A percentile compares a stretch with the other conserved stretches of the same genome.
Conservation (phyloP, 2,888 invertebrate species). For the Panopea generosa region DNA sequence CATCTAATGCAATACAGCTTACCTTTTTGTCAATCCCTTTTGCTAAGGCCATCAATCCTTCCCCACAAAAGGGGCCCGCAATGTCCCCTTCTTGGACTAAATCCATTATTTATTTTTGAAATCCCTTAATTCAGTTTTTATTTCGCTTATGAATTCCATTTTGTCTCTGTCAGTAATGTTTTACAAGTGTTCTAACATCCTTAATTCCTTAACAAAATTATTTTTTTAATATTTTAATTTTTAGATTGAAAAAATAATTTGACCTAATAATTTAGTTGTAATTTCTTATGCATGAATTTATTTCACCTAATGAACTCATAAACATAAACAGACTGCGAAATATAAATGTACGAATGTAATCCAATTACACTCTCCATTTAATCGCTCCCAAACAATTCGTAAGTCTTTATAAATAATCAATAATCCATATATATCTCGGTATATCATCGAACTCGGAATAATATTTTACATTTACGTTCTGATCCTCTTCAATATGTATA, state of each 20-base stretch:
- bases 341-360: conserved; percentile 11
- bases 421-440: conserved; percentile 10
- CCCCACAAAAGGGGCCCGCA: neutral
- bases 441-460: neutral
- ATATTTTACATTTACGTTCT: too few species aligned
- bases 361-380: conserved; percentile 37
- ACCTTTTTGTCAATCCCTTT: conserved; percentile 4
- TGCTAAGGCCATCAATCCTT: neutral
- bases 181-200: too few species aligned
- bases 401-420: conserved; percentile 28
- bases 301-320: too few species aligned
- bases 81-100: conserved; percentile 1
- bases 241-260: too few species aligned
- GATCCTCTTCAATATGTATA: neutral
- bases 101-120: conserved; percentile 9
- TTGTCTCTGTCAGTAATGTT: too few species aligned
- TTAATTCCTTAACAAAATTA: too few species aligned
- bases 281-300: too few species aligned
- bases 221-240: too few species aligned
- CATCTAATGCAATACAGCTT: neutral
- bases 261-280: too few species aligned
- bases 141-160: too few species aligned
- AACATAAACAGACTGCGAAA: too few species aligned
- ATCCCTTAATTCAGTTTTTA: too few species aligned
- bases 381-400: conserved; percentile 23